Conservation (phyloP, 2,797 vertebrate genomes). For the Florisuga fusca region DNA sequence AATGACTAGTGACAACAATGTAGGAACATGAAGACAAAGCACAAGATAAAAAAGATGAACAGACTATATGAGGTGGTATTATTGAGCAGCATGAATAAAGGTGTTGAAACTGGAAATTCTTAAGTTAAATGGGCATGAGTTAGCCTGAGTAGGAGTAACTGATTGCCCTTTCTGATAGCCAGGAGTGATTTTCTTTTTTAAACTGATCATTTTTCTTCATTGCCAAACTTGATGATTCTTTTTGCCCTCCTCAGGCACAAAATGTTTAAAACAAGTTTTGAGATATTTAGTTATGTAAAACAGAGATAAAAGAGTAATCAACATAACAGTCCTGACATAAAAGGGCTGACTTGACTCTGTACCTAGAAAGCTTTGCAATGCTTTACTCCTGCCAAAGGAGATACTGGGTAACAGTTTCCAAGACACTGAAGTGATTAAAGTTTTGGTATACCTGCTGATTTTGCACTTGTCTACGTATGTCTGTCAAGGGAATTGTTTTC, state of each 20-base stretch:
- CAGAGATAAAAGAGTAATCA: not conserved
- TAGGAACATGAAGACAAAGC: not conserved
- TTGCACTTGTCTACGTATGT: not conserved
- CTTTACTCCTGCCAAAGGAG: not conserved
- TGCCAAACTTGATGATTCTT: not conserved
- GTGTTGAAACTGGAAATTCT: constrained; percentile 20
- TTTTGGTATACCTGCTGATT: constrained; percentile 4
- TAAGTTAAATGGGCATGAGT: not conserved
- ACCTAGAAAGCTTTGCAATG: constrained; percentile 5
- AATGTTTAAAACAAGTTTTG: not conserved
- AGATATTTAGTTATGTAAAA: not conserved
- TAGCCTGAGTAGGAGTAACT: not conserved
- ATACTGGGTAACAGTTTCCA: not conserved
- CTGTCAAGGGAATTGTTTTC: not conserved
- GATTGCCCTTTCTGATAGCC: constrained; percentile 1
- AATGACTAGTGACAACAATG: not conserved
- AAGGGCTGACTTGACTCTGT: not conserved
- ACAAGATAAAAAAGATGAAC: not conserved
- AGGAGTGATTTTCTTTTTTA: constrained; percentile 2
- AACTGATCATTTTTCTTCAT: not conserved
- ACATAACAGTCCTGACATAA: not conserved
- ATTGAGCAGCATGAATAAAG: not conserved
- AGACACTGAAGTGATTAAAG: not conserved
- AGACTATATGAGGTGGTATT: not conserved
- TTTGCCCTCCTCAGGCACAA: not conserved